Conservation (phyloP, 1,140 invertebrate genomes). For the Rhizoglyphus robini region DNA sequence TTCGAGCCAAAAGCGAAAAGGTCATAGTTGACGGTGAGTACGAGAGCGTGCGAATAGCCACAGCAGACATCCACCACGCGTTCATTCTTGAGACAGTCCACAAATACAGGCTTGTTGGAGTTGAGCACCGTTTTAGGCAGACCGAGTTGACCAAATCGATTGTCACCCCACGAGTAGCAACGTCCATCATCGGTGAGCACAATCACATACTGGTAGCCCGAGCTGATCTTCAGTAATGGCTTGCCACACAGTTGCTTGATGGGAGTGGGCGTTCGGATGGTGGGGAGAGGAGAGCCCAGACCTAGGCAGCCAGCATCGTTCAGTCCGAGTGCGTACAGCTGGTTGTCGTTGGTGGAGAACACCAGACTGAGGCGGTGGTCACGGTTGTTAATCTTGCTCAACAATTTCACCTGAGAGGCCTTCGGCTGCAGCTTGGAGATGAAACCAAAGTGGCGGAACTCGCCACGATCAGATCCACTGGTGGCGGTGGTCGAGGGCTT, state of each 20-base stretch:
- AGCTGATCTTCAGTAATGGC: not conserved
- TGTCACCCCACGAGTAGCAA: constrained; percentile 3
- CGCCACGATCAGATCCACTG: too few species aligned
- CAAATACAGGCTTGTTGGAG: not conserved
- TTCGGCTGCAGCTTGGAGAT: too few species aligned
- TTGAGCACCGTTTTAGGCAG: not conserved
- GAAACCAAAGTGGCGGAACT: too few species aligned
- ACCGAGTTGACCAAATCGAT: constrained; percentile 10
- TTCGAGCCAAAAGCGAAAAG: constrained; percentile 7
- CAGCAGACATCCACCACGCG: not conserved
- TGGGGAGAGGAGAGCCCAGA: not conserved
- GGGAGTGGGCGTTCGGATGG: not conserved
- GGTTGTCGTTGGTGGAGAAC: not conserved
- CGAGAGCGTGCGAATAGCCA: not conserved
- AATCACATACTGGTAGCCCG: not conserved
- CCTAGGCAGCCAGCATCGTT: not conserved
- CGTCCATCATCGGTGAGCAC: not conserved
- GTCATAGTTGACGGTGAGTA: not conserved
- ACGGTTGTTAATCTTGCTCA: not conserved
- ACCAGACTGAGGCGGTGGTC: not conserved
- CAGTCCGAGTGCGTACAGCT: not conserved
- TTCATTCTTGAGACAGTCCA: not conserved
- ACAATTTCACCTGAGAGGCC: too few species aligned
- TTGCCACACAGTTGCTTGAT: not conserved
- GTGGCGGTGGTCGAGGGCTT: too few species aligned